Percentiles rank a stretch among this genome's conserved stretches.
phyloP scores from a whole-genome alignment of 2,113 vertebrate genomes.

The Camarhynchus parvulus region DNA sequence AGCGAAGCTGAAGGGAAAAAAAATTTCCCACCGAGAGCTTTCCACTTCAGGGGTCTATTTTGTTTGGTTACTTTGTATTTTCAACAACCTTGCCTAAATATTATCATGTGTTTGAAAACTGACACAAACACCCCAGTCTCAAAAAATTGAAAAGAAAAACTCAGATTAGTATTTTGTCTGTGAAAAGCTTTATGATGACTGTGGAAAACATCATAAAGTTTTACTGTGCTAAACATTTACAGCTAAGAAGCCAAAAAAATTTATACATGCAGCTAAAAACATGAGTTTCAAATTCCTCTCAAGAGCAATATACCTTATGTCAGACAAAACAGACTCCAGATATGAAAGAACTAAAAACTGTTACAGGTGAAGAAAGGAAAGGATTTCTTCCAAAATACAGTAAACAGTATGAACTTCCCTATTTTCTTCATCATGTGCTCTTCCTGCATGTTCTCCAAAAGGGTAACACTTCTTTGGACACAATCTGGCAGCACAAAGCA shows the following conservation, averaged over 20 bases:
- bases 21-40: not conserved
- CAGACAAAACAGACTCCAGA: not conserved
- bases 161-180: not conserved
- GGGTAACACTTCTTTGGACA: slow-evolving; percentile 61
- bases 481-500: slow-evolving; percentile 54
- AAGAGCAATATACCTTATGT: not conserved
- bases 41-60: not conserved
- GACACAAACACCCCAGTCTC: accelerated
- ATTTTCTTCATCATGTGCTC: not conserved
- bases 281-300: not conserved
- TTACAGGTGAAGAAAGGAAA: not conserved
- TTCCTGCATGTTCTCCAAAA: not conserved
- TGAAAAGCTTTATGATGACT: not conserved
- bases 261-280: not conserved
- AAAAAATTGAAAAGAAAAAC: not conserved
- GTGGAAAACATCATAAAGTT: not conserved
- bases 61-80: not conserved
- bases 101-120: not conserved
- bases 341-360: not conserved
- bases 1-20: not conserved
- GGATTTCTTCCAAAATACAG: not conserved
- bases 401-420: not conserved
- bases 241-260: not conserved
- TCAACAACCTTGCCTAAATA: not conserved
- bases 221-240: not conserved